Percentiles rank a stretch among this genome's conserved stretches.
phyloP scores from a whole-genome alignment of 2,113 vertebrate species.

The Dunckerocampus dactyliophorus region DNA sequence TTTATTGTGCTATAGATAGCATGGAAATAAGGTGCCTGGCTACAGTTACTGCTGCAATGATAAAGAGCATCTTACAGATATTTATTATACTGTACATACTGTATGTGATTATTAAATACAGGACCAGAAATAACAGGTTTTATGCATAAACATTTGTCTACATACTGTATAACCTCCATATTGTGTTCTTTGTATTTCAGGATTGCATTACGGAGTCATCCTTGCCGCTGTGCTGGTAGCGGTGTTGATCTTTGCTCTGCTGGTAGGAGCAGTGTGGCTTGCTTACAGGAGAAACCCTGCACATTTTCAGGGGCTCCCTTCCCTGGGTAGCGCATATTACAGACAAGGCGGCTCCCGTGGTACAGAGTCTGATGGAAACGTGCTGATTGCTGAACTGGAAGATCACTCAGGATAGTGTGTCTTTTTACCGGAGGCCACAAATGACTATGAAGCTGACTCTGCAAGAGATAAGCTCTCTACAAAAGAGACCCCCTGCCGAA shows the following conservation, averaged over 20 bases:
- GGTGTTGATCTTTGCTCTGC: slow-evolving; percentile 69
- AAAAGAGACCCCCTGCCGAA: not conserved
- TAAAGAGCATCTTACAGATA: not conserved
- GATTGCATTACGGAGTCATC: slow-evolving; percentile 65
- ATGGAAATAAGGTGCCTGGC: not conserved
- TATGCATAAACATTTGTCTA: too few relatives aligned
- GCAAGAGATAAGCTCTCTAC: not conserved
- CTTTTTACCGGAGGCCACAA: too few relatives aligned
- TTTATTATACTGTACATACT: too few relatives aligned
- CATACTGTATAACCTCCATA: too few relatives aligned
- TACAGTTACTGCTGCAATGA: not conserved
- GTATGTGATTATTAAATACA: too few relatives aligned
- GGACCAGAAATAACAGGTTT: too few relatives aligned
- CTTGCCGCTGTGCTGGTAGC: slow-evolving; percentile 73
- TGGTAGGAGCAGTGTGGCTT: slow-evolving; percentile 71
- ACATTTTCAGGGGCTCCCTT: slow-evolving; percentile 65
- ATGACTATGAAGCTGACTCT: not conserved
- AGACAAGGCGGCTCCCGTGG: slow-evolving; percentile 70
- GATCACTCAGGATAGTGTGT: slow-evolving; percentile 62
- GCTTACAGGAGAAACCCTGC: slow-evolving; percentile 72
- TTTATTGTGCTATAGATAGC: not conserved
- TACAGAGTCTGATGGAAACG: slow-evolving; percentile 80
- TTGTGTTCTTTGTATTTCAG: slow-evolving; percentile 65
- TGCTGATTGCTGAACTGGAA: slow-evolving; percentile 85
- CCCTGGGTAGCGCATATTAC: slow-evolving; percentile 73